A percentile compares a stretch with the other conserved stretches of the same genome.
Evolutionary conservation across 2,113 vertebrate genomes (phyloP).

Genomic region (Pelvicachromis taeniatus): DNA sequence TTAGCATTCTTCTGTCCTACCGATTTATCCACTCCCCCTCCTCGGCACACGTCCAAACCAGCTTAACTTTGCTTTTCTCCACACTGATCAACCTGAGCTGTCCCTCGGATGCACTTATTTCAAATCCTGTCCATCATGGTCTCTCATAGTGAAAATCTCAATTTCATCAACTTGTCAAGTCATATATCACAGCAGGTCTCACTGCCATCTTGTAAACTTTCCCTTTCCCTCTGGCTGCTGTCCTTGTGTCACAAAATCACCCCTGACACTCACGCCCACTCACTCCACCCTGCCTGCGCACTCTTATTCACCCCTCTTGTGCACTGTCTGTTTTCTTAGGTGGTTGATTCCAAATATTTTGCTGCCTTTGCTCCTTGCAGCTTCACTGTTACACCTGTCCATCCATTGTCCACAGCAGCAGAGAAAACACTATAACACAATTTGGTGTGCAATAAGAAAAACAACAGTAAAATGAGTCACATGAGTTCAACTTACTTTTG

Average conservation of each 20-base stretch:
- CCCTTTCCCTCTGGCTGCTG: no score
- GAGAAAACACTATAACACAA: background rate
- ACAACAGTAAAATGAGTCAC: background rate
- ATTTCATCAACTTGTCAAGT: background rate
- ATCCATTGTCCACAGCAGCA: background rate
- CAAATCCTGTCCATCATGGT: background rate
- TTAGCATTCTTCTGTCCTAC: background rate
- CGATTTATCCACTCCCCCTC: background rate
- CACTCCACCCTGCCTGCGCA: background rate
- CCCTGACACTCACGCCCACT: background rate
- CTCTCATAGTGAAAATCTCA: background rate
- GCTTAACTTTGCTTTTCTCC: background rate
- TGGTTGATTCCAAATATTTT: background rate
- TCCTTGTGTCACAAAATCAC: no score
- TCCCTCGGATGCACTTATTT: background rate
- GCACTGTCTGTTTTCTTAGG: background rate
- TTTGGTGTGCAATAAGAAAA: background rate
- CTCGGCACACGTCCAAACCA: background rate
- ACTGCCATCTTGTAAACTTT: background rate
- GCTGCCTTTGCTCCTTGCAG: background rate
- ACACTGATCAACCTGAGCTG: background rate
- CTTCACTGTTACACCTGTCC: background rate
- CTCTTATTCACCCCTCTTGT: background rate
- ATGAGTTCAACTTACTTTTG: background rate
- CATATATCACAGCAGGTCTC: background rate